Conservation (phyloP, 2,113 vertebrate species). For the Salvelinus namaycush region DNA sequence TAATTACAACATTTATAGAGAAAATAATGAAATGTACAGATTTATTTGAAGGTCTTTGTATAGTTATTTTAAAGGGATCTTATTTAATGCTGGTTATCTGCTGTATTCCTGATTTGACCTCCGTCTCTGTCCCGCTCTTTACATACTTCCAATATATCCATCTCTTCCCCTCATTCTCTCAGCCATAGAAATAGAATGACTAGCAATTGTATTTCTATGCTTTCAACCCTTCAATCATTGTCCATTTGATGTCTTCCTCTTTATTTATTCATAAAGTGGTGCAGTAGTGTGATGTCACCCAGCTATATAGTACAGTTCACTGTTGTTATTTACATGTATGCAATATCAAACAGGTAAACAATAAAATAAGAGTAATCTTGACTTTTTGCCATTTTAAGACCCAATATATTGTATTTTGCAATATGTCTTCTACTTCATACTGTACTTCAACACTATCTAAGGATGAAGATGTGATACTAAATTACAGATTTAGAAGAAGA, state of each 20-base stretch:
- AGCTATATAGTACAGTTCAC: too few species aligned
- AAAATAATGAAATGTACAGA: slow-evolving; percentile 47
- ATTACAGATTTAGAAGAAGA: neutral
- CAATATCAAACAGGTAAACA: slow-evolving; percentile 40
- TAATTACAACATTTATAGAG: slow-evolving; percentile 48
- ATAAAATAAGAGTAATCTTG: slow-evolving; percentile 43
- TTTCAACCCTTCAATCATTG: neutral
- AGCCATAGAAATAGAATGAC: neutral
- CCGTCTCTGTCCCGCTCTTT: neutral
- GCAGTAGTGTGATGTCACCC: slow-evolving; percentile 8
- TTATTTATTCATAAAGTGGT: slow-evolving; percentile 4
- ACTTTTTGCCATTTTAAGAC: neutral
- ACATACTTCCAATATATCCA: neutral
- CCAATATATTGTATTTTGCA: neutral
- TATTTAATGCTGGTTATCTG: neutral
- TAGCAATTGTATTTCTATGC: too few species aligned
- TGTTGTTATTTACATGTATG: slow-evolving; percentile 18
- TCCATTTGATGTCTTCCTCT: neutral
- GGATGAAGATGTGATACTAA: neutral
- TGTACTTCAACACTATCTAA: neutral
- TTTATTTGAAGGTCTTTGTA: slow-evolving; percentile 41
- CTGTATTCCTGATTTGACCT: neutral
- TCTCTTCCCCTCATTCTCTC: slow-evolving; percentile 6
- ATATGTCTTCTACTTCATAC: neutral
- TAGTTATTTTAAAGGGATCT: slow-evolving; percentile 35